phyloP scores from a whole-genome alignment of 1,140 invertebrate genomes.

The Macrobrachium rosenbergii region DNA sequence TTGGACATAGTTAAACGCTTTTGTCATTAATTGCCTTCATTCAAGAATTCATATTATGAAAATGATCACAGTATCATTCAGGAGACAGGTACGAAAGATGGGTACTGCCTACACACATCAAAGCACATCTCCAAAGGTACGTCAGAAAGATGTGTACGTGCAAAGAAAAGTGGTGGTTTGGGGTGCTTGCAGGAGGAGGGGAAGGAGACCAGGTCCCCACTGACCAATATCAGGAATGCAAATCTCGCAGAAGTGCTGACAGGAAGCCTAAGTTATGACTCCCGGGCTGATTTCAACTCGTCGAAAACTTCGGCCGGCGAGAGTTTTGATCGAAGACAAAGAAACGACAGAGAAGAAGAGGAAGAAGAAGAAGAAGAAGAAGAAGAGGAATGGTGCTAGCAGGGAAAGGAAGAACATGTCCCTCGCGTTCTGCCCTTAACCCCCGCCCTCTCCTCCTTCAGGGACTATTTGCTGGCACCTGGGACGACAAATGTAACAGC shows the following conservation, averaged over 20 bases:
- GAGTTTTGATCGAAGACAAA: conserved; percentile 12
- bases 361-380: neutral
- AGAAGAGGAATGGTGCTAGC: neutral
- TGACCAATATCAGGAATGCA: conserved; percentile 21
- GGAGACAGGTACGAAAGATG: too few relatives aligned
- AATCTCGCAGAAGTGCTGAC: conserved; percentile 17
- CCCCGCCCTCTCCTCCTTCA: neutral
- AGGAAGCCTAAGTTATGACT: conserved; percentile 15
- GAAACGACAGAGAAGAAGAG: neutral
- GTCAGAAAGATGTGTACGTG: too few relatives aligned
- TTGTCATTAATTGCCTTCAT: too few relatives aligned
- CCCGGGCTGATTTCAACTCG: conserved; percentile 7
- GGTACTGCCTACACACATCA: too few relatives aligned
- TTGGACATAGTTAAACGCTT: too few relatives aligned
- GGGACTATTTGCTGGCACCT: neutral
- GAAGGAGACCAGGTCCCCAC: neutral
- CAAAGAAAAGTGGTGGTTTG: neutral
- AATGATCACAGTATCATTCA: too few relatives aligned
- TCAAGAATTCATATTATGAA: too few relatives aligned
- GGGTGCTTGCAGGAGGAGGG: neutral
- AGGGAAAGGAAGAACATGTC: neutral
- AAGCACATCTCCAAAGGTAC: too few relatives aligned
- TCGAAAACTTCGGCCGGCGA: neutral
- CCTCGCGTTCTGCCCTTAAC: too few relatives aligned
- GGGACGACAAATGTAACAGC: conserved; percentile 3